Evolutionary conservation across 2,888 invertebrate species (phyloP).

Genomic region (Drosophila cognata): DNA sequence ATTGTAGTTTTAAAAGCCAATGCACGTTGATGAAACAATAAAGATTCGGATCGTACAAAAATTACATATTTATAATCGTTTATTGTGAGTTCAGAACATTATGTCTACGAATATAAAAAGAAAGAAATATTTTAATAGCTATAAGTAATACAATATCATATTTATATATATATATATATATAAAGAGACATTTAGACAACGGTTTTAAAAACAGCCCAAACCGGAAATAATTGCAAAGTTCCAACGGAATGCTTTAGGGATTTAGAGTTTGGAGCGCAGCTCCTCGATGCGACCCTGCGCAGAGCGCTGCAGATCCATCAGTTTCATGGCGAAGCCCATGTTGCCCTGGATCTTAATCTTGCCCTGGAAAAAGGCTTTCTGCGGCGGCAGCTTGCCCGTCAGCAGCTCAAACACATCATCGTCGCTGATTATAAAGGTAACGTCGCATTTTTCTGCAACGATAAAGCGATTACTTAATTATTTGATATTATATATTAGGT

Average conservation of each 20-base stretch:
- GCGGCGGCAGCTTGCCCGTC: constrained; percentile 95
- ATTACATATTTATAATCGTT: constrained; percentile 5
- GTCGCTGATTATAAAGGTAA: constrained; percentile 95
- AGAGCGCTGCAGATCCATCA: constrained; percentile 92
- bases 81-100: neutral
- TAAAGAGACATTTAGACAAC: constrained; percentile 5
- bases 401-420: constrained; percentile 94
- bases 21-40: constrained; percentile 80
- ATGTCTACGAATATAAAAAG: constrained; percentile 9
- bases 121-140: constrained; percentile 29
- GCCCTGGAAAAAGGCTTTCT: constrained; percentile 98
- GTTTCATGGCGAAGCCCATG: constrained; percentile 97
- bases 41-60: constrained; percentile 77
- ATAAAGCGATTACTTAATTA: neutral
- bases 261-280: constrained; percentile 91
- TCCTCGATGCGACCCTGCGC: constrained; percentile 91
- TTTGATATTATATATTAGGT: neutral
- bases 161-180: constrained; percentile 7
- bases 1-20: constrained; percentile 67
- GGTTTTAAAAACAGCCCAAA: constrained; percentile 23
- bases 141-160: constrained; percentile 28
- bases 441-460: constrained; percentile 91
- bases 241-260: constrained; percentile 15
- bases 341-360: constrained; percentile 98
- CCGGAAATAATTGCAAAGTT: constrained; percentile 16